phyloP scores from a whole-genome alignment of 2,113 vertebrate genomes.

The Chloropsis cyanopogon region DNA sequence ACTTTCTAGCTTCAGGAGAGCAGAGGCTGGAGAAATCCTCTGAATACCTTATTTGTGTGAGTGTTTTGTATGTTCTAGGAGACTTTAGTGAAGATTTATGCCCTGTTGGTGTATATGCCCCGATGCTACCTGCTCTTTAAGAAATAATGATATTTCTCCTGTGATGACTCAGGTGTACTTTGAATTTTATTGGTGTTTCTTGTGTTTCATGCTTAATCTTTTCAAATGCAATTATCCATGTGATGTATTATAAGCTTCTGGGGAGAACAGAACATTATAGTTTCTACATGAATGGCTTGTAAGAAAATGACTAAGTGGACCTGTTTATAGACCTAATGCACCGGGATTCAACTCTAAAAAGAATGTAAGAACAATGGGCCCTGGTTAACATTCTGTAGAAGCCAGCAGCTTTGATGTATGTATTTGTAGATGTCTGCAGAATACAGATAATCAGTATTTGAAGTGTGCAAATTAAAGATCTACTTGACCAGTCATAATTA shows the following conservation, averaged over 20 bases:
- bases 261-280: conserved; percentile 25
- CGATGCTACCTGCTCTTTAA: neutral
- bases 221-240: conserved; percentile 12
- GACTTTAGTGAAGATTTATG: neutral
- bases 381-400: conserved; percentile 62
- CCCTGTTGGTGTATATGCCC: neutral
- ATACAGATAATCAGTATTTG: conserved; percentile 55
- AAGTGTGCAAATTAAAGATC: conserved; percentile 65
- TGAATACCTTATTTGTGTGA: neutral
- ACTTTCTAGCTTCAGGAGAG: neutral
- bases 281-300: conserved; percentile 43
- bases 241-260: conserved; percentile 54
- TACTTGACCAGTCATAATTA: conserved; percentile 65
- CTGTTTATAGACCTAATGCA: conserved; percentile 63
- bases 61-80: neutral
- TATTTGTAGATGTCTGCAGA: conserved; percentile 64
- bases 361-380: neutral
- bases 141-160: conserved; percentile 28
- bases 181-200: neutral
- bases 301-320: conserved; percentile 65
- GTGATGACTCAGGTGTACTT: neutral
- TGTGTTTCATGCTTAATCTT: conserved; percentile 36
- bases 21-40: neutral
- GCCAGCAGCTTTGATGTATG: conserved; percentile 57
- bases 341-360: conserved; percentile 44